Base-by-base conservation (phyloP, 2,797 vertebrate species). In the Gadopsis marmoratus region DNA sequence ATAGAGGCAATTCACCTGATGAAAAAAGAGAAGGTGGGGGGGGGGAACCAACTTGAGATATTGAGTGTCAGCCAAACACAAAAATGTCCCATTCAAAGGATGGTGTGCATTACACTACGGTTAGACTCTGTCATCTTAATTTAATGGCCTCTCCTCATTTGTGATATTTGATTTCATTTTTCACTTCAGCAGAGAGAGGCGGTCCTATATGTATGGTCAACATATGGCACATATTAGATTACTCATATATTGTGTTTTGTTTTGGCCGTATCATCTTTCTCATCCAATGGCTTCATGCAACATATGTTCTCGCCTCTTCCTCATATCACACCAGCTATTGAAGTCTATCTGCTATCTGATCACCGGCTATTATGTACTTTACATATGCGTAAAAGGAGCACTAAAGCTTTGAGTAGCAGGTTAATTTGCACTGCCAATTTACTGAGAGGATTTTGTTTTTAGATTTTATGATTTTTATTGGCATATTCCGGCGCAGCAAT, bases 191-290 rank as follows among this genome's bases (percentile, higher is more conserved):
- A 79, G 85, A 91, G 85, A 81, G 65, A 86, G 84, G 76, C 83
- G 87, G 84, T 84, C 58, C 76, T 89, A 79, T 89, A 91, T 90
- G 83, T 93, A 93, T 94, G 92, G 90, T 90, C 79, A 91, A 91
- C 95, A 96, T 95, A 95, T 96, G 95, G 94, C 92, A 83, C 90
- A 92, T 86, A 93, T 95, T 94, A 88, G 89, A 94, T 94, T 95
- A 94, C 94, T 92, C 91, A 94, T 94, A 94, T 94, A 92, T 91
- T 93, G 90, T 93, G 87, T 92, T 94, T 94, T 94, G 93, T 94
- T 89, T 88, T 78, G 70, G 79, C 56, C 48, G 92, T 86, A 88
- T 93, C 91, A 41, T 86, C 88, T 93, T 93, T 90, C 90, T 86
- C 83, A 86, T 86, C 56, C 70, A 77, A 43, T 69, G 84, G 88